These are phyloP conservation scores for Myocastor coypus DNA, from an alignment of 2,113 vertebrate species.

Conservation along the genomic window DNA sequence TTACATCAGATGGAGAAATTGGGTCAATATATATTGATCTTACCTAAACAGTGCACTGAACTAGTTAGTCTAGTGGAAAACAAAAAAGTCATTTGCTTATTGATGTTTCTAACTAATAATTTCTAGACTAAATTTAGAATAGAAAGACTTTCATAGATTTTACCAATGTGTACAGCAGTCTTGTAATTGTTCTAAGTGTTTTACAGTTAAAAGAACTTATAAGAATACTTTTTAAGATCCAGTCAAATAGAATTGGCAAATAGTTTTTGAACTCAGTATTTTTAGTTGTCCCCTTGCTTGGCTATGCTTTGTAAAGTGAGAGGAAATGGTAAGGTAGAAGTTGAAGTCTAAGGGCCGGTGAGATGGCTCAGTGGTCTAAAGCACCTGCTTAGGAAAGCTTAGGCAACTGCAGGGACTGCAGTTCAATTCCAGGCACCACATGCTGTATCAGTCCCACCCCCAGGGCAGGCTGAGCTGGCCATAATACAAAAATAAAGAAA, in stretches of 20 bases:
- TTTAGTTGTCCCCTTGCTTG: not conserved
- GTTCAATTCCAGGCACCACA: no score
- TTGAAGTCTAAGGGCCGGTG: not conserved
- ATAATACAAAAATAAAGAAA: no score
- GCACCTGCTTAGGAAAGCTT: no score
- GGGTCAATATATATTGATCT: constrained; percentile 65
- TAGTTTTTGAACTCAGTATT: not conserved
- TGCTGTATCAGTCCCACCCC: no score
- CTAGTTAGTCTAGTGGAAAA: constrained; percentile 65
- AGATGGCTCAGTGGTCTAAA: no score
- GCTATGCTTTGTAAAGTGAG: not conserved
- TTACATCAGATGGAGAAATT: constrained; percentile 59
- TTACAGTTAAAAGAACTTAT: constrained; percentile 53
- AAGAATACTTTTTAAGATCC: constrained; percentile 17
- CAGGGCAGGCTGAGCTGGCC: no score
- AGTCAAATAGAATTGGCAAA: not conserved
- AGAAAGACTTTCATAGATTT: constrained; percentile 63
- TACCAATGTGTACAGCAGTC: not conserved
- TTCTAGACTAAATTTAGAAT: constrained; percentile 66
- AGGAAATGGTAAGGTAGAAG: not conserved
- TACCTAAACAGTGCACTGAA: constrained; percentile 45
- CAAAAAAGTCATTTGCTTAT: constrained; percentile 66
- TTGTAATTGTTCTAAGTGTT: constrained; percentile 36
- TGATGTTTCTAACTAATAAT: constrained; percentile 54
- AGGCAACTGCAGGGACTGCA: no score